Conservation (phyloP, 2,888 invertebrate genomes). For the Helleia helle region DNA sequence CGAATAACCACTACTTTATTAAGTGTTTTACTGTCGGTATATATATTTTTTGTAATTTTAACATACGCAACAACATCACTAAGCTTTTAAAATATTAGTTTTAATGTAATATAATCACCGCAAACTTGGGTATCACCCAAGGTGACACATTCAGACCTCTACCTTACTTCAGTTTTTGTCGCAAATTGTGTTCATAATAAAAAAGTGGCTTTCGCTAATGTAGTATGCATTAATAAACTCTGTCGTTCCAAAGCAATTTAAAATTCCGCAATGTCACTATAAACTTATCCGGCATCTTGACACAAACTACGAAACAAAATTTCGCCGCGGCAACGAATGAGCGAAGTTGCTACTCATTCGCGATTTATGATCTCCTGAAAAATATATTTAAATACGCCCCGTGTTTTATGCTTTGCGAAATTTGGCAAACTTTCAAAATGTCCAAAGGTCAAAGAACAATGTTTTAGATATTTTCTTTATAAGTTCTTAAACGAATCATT, state of each 20-base stretch:
- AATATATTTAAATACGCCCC: conserved; percentile 39
- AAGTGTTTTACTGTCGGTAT: too few species aligned
- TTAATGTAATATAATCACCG: too few species aligned
- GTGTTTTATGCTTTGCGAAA: conserved; percentile 32
- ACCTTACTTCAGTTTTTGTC: too few species aligned
- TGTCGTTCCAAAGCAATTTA: conserved; percentile 19
- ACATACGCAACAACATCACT: too few species aligned
- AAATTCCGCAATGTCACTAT: conserved; percentile 26
- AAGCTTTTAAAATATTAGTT: too few species aligned
- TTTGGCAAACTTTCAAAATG: conserved; percentile 36
- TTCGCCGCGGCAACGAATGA: conserved; percentile 27
- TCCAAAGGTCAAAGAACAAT: conserved; percentile 22
- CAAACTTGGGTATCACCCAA: too few species aligned
- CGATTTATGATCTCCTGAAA: conserved; percentile 38
- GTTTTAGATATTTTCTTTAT: too few species aligned
- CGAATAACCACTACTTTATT: too few species aligned
- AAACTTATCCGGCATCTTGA: conserved; percentile 25
- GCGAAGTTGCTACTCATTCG: conserved; percentile 34
- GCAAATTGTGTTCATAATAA: too few species aligned
- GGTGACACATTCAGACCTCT: too few species aligned
- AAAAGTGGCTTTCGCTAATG: not conserved
- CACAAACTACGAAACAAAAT: conserved; percentile 29
- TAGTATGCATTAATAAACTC: not conserved
- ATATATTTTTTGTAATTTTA: too few species aligned
- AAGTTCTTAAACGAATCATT: too few species aligned